Conservation (phyloP, 2,797 vertebrate species). For the Thunnus albacares region DNA sequence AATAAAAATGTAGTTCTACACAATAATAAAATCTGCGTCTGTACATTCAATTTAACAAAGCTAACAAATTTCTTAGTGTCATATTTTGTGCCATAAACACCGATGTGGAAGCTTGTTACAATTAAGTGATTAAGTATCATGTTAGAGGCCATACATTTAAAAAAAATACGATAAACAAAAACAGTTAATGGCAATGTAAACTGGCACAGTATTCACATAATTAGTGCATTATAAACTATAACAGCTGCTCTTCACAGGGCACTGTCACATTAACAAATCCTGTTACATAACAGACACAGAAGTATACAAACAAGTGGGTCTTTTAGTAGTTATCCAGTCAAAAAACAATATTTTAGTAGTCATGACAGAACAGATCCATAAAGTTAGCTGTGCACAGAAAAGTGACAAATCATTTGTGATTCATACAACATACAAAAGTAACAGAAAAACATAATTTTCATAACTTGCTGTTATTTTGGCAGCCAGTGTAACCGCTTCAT, state of each 20-base stretch:
- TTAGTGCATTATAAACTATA: constrained; percentile 72
- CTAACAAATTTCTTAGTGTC: background rate
- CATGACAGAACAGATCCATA: constrained; percentile 30
- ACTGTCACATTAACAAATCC: constrained; percentile 26
- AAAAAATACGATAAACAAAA: constrained; percentile 26
- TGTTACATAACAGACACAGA: constrained; percentile 32
- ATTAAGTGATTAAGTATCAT: constrained; percentile 19
- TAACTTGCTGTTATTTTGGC: constrained; percentile 8
- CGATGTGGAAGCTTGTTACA: background rate
- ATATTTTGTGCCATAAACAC: constrained; percentile 26
- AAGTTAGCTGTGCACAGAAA: background rate
- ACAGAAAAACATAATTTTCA: constrained; percentile 22
- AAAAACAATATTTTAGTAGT: constrained; percentile 43
- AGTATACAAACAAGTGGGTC: constrained; percentile 20
- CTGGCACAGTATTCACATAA: constrained; percentile 46
- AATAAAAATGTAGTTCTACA: constrained; percentile 8
- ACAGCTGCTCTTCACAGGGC: constrained; percentile 55
- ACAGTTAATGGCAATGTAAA: constrained; percentile 55
- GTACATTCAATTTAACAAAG: constrained; percentile 16
- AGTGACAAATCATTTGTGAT: background rate
- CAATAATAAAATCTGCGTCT: constrained; percentile 15
- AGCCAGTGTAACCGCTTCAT: constrained; percentile 2
- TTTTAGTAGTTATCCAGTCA: constrained; percentile 29
- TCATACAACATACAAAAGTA: constrained; percentile 30
- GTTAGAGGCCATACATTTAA: constrained; percentile 16